Evolutionary conservation across 2,113 vertebrate genomes (phyloP), one percentile per base, ranked within the genome.

Genomic region (Grus americana): DNA sequence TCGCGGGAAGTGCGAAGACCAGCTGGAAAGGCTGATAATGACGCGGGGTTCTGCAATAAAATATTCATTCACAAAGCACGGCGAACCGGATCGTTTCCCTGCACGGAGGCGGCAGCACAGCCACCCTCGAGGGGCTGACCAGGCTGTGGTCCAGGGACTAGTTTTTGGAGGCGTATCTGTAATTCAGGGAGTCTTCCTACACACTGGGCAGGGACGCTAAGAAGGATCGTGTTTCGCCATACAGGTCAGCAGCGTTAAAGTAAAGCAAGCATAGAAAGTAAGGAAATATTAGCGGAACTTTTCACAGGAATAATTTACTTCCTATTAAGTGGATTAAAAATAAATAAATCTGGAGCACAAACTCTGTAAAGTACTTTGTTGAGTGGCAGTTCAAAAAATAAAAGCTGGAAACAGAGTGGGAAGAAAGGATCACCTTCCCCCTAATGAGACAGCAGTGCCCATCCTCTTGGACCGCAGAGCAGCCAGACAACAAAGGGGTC

Each of bases 371-470:
- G n/a, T 19, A 6, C 52, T 71, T 16, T 12, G 61, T 5, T 40
- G 66, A 76, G 38, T 3, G 24, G 38, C 59, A 55, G 75, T 54
- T 24, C 5, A 10, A 17, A 73, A 78, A 30, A 17, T 78, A 91
- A 93, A 91, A 50, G 80, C 58, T 95, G 95, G 83, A 54, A 93
- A 44, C 6, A 20, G 75, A 32, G 36, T 27, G 42, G 79, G 79
- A 76, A 91, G 52, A 57, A 46, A 66, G 23, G 27, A 88, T 85
- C 76, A 55, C 84, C 83, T 82, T 79, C 49, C 40, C 65, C 54
- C 83, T 86, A 92, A 89, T 10, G 55, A 95, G 88, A 23, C n/a
- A 80, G 79, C 85, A 70, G 65, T 3, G 1, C 58, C 34, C 20
- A 14, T 15, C 68, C 55, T 26, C 63, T 20, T 0, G 4, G 30